Evolutionary conservation across 2,888 invertebrate species (phyloP).

Genomic region (Tinea semifulvella): DNA sequence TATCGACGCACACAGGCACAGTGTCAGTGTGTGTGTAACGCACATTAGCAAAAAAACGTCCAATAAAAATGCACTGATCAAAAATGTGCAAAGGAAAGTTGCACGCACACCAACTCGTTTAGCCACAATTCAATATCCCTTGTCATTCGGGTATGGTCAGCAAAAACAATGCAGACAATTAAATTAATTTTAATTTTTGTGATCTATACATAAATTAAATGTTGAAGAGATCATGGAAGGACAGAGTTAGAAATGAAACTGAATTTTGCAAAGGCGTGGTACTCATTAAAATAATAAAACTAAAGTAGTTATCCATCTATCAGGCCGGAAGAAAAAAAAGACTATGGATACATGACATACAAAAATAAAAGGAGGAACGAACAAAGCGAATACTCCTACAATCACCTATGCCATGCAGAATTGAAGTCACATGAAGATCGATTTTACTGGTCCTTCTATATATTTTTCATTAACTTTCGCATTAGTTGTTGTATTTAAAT

Average conservation of each 20-base stretch:
- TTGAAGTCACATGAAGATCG: too few species aligned
- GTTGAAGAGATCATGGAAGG: neutral
- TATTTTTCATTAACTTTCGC: too few species aligned
- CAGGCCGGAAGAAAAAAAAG: too few species aligned
- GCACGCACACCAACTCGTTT: conserved; percentile 35
- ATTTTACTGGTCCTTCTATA: too few species aligned
- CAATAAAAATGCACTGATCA: conserved; percentile 59
- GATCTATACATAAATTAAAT: neutral
- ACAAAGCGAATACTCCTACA: too few species aligned
- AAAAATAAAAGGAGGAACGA: too few species aligned
- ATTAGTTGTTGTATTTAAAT: too few species aligned
- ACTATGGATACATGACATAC: too few species aligned
- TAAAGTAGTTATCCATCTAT: too few species aligned
- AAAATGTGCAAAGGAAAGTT: conserved; percentile 57
- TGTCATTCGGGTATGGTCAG: conserved; percentile 54
- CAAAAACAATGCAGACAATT: conserved; percentile 25
- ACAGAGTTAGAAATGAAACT: neutral
- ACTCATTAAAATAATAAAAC: too few species aligned
- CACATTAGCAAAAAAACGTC: conserved; percentile 18
- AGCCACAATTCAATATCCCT: conserved; percentile 61
- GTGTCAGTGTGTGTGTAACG: too few species aligned
- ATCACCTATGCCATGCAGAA: too few species aligned
- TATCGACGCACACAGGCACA: conserved; percentile 38
- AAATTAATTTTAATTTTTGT: neutral
- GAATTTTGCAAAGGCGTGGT: neutral